Evolutionary conservation across 1,140 invertebrate genomes (phyloP).

Genomic region (Diuraphis noxia): DNA sequence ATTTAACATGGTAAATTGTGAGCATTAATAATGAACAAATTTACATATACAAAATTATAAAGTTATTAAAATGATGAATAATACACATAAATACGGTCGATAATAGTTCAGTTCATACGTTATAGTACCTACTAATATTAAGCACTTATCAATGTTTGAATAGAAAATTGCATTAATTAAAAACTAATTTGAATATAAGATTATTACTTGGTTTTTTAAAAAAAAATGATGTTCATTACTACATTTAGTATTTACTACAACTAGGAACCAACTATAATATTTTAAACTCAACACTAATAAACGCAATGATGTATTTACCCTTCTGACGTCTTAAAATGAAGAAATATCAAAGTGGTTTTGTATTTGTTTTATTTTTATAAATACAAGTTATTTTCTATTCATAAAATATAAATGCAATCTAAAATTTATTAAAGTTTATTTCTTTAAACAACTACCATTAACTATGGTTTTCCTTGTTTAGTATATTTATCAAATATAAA

Average conservation of each 20-base stretch:
- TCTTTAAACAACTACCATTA: too few species aligned
- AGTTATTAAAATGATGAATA: not conserved
- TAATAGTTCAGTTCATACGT: not conserved
- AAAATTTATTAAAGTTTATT: too few species aligned
- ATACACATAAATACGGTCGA: not conserved
- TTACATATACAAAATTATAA: not conserved
- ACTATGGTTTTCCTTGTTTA: too few species aligned
- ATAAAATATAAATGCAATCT: not conserved
- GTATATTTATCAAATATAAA: too few species aligned
- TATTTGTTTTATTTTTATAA: not conserved
- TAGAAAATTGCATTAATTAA: too few species aligned
- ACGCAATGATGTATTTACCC: not conserved
- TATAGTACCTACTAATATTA: too few species aligned
- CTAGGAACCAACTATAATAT: not conserved
- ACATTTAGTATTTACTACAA: not conserved
- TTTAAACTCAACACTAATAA: not conserved
- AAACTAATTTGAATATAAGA: not conserved
- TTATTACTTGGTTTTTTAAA: not conserved
- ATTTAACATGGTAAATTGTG: conserved; percentile 3
- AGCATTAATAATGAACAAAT: not conserved
- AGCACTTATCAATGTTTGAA: too few species aligned
- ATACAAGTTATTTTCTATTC: not conserved
- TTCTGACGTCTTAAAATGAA: not conserved
- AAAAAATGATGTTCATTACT: not conserved
- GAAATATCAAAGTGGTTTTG: not conserved